Percentiles rank a stretch among this genome's conserved stretches.
Evolutionary conservation across 2,113 vertebrate genomes (phyloP).

Genomic region (Pseudonaja textilis): DNA sequence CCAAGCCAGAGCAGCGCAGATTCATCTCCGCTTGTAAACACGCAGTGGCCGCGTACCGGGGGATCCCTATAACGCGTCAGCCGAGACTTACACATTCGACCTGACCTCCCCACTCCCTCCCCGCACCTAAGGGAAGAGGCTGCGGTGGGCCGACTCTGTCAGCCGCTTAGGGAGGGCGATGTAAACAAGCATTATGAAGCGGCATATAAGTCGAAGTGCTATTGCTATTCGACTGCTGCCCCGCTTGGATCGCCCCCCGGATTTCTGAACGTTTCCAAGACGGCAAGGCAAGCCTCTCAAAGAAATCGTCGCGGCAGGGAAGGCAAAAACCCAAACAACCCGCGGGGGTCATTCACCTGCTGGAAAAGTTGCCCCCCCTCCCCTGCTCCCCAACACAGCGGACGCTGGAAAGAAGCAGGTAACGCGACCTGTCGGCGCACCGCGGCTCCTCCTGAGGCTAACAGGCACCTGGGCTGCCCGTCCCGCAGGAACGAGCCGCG

Average conservation of each 20-base stretch:
- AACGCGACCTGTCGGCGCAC: background rate
- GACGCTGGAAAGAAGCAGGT: background rate
- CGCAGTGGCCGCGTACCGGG: background rate
- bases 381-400: background rate
- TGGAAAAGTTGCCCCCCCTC: background rate
- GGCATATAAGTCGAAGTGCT: background rate
- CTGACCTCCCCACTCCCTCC: background rate
- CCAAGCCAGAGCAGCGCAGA: background rate
- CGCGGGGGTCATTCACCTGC: background rate
- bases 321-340: background rate
- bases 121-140: background rate
- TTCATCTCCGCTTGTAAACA: background rate
- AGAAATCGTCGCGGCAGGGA: background rate
- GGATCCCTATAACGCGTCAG: background rate
- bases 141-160: background rate
- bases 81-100: background rate
- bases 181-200: background rate
- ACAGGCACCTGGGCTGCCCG: background rate
- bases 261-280: background rate
- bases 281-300: too few relatives aligned
- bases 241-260: background rate
- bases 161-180: background rate
- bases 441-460: background rate
- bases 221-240: background rate
- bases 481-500: background rate